These are phyloP conservation scores for Lerema accius DNA, from an alignment of 1,140 invertebrate genomes.

Conservation along the genomic window DNA sequence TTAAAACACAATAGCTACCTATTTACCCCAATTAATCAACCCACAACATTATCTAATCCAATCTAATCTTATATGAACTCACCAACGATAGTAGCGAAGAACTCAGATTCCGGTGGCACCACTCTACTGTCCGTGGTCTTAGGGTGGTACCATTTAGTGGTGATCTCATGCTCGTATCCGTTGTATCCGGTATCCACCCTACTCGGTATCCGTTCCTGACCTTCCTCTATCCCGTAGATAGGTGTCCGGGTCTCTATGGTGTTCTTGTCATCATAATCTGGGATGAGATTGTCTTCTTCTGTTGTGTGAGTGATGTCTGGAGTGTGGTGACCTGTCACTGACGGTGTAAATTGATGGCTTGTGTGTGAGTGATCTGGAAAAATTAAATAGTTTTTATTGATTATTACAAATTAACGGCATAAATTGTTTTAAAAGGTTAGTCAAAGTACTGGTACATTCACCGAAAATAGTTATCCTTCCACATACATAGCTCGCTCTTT, in stretches of 20 bases:
- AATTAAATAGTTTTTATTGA: too few relatives aligned
- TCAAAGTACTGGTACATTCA: too few relatives aligned
- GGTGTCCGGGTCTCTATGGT: conserved; percentile 66
- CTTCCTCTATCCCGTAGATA: conserved; percentile 56
- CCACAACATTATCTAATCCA: too few relatives aligned
- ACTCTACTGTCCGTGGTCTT: conserved; percentile 52
- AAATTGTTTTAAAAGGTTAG: too few relatives aligned
- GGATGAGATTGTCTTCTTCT: conserved; percentile 64
- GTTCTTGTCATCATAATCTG: conserved; percentile 67
- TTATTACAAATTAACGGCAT: neutral
- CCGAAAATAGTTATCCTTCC: too few relatives aligned
- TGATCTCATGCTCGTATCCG: conserved; percentile 66
- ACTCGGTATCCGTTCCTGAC: conserved; percentile 42
- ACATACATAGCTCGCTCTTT: too few relatives aligned
- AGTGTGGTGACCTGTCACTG: conserved; percentile 48
- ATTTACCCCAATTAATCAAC: too few relatives aligned
- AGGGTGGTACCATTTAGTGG: conserved; percentile 70
- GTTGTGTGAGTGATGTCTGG: conserved; percentile 62
- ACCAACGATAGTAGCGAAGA: conserved; percentile 77
- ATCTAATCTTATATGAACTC: conserved; percentile 43
- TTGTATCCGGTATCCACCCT: conserved; percentile 62
- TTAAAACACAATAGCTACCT: too few relatives aligned
- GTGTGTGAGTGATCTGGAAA: conserved; percentile 64
- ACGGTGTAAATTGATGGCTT: conserved; percentile 62
- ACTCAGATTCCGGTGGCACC: conserved; percentile 58